phyloP scores from a whole-genome alignment of 2,888 invertebrate genomes.

The Synergus laeviventris region DNA sequence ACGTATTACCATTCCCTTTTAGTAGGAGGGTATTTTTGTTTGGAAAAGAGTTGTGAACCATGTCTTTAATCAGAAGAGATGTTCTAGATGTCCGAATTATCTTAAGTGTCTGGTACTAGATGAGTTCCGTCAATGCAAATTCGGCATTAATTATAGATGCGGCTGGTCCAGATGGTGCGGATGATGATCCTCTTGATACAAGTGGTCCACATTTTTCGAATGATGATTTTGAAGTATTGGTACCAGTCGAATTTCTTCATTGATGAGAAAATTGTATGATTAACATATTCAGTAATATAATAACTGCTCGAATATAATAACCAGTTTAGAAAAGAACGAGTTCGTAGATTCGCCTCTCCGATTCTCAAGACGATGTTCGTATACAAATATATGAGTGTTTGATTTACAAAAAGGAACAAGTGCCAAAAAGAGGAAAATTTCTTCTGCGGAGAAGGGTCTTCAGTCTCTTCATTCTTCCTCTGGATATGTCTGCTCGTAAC shows the following conservation, averaged over 20 bases:
- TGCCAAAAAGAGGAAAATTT: not conserved
- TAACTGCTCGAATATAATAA: not conserved
- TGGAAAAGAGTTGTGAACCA: not conserved
- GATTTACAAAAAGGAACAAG: not conserved
- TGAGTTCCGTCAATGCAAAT: not conserved
- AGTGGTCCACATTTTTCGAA: not conserved
- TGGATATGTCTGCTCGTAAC: constrained; percentile 22
- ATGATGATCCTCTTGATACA: too few relatives aligned
- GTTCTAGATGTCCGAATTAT: not conserved
- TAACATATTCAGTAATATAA: not conserved
- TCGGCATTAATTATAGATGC: not conserved
- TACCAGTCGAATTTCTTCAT: not conserved
- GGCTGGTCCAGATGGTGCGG: not conserved
- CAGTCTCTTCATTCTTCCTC: constrained; percentile 25
- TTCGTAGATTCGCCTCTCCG: not conserved
- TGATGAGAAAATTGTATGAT: not conserved
- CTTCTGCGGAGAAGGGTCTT: not conserved
- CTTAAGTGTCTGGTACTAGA: not conserved
- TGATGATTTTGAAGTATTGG: not conserved
- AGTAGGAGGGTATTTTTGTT: not conserved
- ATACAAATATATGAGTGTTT: not conserved
- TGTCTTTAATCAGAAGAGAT: not conserved
- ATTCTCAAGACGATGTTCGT: not conserved
- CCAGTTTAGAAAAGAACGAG: not conserved
- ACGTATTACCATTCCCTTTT: not conserved